Conservation (phyloP, 1,140 invertebrate species). For the Penaeus chinensis region DNA sequence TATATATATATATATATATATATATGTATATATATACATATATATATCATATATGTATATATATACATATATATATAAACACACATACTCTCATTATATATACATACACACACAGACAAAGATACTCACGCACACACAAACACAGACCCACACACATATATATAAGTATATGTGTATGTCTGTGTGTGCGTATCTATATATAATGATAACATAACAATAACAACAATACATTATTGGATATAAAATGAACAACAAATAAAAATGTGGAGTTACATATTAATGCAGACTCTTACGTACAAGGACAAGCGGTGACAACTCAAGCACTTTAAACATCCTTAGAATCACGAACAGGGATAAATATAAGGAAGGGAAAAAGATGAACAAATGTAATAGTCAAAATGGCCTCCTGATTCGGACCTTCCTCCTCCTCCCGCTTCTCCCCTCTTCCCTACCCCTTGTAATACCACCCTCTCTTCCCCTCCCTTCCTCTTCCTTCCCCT, state of each 20-base stretch:
- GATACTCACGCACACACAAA: not conserved
- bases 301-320: too few species aligned
- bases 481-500: not conserved
- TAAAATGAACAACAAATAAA: too few species aligned
- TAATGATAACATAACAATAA: too few species aligned
- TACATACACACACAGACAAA: not conserved
- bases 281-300: too few species aligned
- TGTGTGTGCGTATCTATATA: not conserved
- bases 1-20: too few species aligned
- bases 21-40: not conserved
- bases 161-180: not conserved
- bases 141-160: not conserved
- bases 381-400: not conserved
- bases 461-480: not conserved
- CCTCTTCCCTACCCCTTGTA: not conserved
- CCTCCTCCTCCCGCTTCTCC: not conserved
- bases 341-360: too few species aligned
- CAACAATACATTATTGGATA: too few species aligned
- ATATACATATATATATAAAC: not conserved
- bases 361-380: too few species aligned
- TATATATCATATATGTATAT: not conserved
- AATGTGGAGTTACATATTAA: too few species aligned
- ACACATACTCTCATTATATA: not conserved
- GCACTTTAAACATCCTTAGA: too few species aligned
- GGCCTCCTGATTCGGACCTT: not conserved